Evolutionary conservation across 2,113 vertebrate species (phyloP), one percentile per base, ranked within the genome.

Genomic region (Elephas maximus): DNA sequence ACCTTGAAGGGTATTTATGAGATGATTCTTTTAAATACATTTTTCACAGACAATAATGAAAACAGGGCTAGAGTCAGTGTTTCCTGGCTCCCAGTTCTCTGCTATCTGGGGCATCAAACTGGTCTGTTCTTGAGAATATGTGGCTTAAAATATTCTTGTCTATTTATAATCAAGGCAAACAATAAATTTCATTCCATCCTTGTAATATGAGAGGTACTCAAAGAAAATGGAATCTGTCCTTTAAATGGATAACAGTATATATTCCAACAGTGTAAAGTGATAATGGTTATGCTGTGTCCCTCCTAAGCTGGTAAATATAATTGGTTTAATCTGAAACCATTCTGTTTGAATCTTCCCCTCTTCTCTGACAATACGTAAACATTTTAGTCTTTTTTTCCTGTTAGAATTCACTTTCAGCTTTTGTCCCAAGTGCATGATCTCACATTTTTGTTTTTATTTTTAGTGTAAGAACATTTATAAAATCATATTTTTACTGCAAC

Each of bases 371-470:
- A 84, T 76, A 95, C 97, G 97, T 97, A 96, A 97, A 97, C 45
- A 78, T 93, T 88, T 96, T 96, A 67, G 80, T 88, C n/a, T 80
- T 97, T 74, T 90, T 97, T 97, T 90, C 14, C 84, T 96, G 24
- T 78, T 67, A 95, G 26, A 90, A 89, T 76, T 93, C 87, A 90
- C 45, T 65, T 91, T 93, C 90, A 92, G 82, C 85, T 95, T 94
- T 96, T 95, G 76, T 88, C 86, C 88, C 83, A 74, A 88, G 69
- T 97, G 97, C 97, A 98, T 97, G 97, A 81, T 63, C n/a, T 92
- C 62, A 95, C 93, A 90, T 90, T 85, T 97, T 98, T 96, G 89
- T 91, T 97, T 98, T 94, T 96, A 92, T 96, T 96, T 96, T 97
- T 97, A 97, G 95, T 90, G 85, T 94, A 88, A 84, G 81, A 90